Base-by-base conservation (phyloP, 1,140 invertebrate species). In the Brachionus rotundiformis region DNA sequence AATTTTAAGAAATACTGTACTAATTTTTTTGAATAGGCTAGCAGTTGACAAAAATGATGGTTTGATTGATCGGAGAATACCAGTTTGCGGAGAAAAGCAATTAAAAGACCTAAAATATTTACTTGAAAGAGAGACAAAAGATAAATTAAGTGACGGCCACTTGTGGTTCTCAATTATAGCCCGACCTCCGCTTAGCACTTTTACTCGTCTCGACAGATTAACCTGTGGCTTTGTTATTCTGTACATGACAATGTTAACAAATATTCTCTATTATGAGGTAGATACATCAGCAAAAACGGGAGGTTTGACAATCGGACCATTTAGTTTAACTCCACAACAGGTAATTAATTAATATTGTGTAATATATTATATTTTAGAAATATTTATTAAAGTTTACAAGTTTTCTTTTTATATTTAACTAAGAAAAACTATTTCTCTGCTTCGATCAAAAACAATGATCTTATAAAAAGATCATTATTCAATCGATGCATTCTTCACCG, bases 41-140 rank as follows among this genome's bases (percentile, higher is more conserved):
- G 87, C 87, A 25, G 87, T 88, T 7, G 86, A 88, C 44, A 86
- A 87, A 81, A 85, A 86, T 41, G 87, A 88, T 84, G 87, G 87
- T 4, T 85, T 87, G 79, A 87, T 88, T n/a, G 87, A 88, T 76
- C 77, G 87, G 65, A 87, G 87, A 73, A 84, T 88, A 19, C 33
- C 29, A n/a, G 59, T 49, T 68, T 41, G 25, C 7, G 61, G 61
- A 10, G 79, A 81, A 3, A 39, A 44, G 27, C 59, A 81, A 29
- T 13, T 31, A 11, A 81, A 16, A 36, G 59, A 81, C 25, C 4
- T 81, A 13, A 65, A 47, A 8, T 68, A 65, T 71, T 36, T 81
- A 2, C 33, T 81, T 33, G 6, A 36, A 27, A 81, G 41, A 68
- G 25, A 81, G 11, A 54, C 79, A 16, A 81, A 68, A 49, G 39